These are phyloP conservation scores for Baronia brevicornis DNA, from an alignment of 2,888 invertebrate species.

Conservation along the genomic window DNA sequence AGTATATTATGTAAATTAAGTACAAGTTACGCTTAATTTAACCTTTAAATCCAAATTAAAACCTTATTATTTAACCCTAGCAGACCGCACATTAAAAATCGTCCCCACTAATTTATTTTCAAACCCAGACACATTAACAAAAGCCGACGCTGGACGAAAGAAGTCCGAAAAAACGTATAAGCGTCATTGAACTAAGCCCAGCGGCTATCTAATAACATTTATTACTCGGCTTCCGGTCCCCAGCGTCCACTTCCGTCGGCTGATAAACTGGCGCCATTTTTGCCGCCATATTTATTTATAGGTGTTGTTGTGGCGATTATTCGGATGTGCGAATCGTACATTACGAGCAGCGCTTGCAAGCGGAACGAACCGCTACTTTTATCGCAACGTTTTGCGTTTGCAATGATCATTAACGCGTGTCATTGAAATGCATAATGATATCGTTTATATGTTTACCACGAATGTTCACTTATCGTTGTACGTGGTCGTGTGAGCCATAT, in stretches of 20 bases:
- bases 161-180: slow-evolving; percentile 59
- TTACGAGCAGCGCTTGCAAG: slow-evolving; percentile 31
- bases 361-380: slow-evolving; percentile 27
- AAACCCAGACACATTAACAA: slow-evolving; percentile 72
- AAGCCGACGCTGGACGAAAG: slow-evolving; percentile 52
- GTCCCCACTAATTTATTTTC: slow-evolving; percentile 61
- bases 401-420: slow-evolving; percentile 5
- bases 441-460: slow-evolving; percentile 1
- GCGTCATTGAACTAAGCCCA: slow-evolving; percentile 65
- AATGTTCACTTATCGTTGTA: too few species aligned
- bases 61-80: slow-evolving; percentile 24
- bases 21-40: too few species aligned
- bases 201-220: slow-evolving; percentile 76
- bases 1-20: too few species aligned
- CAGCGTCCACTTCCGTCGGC: slow-evolving; percentile 69
- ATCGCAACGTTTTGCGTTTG: slow-evolving; percentile 26
- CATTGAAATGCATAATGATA: slow-evolving; percentile 5
- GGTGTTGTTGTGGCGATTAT: slow-evolving; percentile 62
- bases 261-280: slow-evolving; percentile 75
- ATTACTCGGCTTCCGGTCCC: slow-evolving; percentile 68
- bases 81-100: slow-evolving; percentile 40
- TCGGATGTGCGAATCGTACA: slow-evolving; percentile 53
- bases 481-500: too few species aligned
- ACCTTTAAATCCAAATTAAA: too few species aligned
- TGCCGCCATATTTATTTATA: slow-evolving; percentile 76